Conservation (phyloP, 2,797 vertebrate genomes). For the Neosilurus hyrtlii region DNA sequence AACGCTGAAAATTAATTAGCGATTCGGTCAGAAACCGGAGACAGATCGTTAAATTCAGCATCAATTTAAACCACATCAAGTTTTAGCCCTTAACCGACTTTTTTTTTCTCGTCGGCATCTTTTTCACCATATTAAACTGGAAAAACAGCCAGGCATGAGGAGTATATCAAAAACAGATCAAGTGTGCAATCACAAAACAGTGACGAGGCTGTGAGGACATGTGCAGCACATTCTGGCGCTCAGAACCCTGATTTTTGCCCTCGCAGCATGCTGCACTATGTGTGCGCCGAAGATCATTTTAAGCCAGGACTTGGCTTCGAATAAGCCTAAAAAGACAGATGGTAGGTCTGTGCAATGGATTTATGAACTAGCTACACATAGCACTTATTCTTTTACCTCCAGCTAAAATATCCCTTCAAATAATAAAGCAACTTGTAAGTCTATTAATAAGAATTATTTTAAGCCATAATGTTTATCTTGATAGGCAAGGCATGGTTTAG, state of each 20-base stretch:
- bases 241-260: neutral
- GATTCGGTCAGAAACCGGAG: neutral
- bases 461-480: neutral
- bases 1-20: neutral
- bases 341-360: conserved; percentile 1
- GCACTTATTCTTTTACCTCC: neutral
- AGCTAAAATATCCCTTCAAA: neutral
- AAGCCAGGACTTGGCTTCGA: conserved; percentile 4
- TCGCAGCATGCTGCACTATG: neutral
- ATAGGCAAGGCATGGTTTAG: neutral
- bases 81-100: too few relatives aligned
- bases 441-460: neutral
- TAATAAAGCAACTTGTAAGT: neutral
- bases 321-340: conserved; percentile 20
- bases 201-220: neutral
- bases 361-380: neutral
- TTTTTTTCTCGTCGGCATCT: too few relatives aligned
- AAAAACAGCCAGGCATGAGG: too few relatives aligned
- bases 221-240: neutral
- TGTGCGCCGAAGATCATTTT: neutral
- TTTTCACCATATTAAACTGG: neutral
- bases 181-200: neutral
- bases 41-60: neutral
- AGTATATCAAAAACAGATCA: neutral
- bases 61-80: too few relatives aligned